phyloP scores from a whole-genome alignment of 1,140 invertebrate species.

The Lamellibrachia luymesi region DNA sequence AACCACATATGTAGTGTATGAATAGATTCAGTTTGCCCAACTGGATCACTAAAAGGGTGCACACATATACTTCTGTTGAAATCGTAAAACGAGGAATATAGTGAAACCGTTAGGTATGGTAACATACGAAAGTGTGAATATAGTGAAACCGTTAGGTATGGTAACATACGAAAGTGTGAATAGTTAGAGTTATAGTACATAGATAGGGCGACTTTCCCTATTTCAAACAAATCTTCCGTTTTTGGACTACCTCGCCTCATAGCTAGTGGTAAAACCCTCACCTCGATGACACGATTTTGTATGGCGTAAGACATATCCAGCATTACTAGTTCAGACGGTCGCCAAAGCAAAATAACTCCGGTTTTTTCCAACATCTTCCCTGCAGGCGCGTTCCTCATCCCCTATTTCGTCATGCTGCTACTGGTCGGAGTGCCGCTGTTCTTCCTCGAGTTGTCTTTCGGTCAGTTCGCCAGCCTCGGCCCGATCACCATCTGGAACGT shows the following conservation, averaged over 20 bases:
- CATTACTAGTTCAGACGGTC: not conserved
- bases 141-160: no score
- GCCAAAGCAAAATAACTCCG: not conserved
- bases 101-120: no score
- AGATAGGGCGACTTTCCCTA: no score
- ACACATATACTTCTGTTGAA: no score
- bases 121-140: no score
- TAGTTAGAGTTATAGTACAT: no score
- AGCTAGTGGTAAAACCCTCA: not conserved
- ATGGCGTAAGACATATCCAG: not conserved
- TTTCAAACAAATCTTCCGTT: not conserved
- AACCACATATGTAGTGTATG: no score
- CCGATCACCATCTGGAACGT: conserved; percentile 50
- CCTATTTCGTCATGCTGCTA: conserved; percentile 40
- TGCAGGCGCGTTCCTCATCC: conserved; percentile 43
- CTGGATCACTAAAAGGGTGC: no score
- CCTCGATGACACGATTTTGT: not conserved
- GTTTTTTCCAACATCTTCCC: not conserved
- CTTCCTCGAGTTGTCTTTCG: conserved; percentile 44
- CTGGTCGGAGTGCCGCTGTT: conserved; percentile 44
- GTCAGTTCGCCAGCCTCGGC: conserved; percentile 43
- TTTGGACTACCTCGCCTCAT: not conserved
- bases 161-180: no score
- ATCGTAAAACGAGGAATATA: no score
- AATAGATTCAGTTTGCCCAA: no score